phyloP scores from a whole-genome alignment of 2,797 vertebrate genomes.

The Galaxias olidus region DNA sequence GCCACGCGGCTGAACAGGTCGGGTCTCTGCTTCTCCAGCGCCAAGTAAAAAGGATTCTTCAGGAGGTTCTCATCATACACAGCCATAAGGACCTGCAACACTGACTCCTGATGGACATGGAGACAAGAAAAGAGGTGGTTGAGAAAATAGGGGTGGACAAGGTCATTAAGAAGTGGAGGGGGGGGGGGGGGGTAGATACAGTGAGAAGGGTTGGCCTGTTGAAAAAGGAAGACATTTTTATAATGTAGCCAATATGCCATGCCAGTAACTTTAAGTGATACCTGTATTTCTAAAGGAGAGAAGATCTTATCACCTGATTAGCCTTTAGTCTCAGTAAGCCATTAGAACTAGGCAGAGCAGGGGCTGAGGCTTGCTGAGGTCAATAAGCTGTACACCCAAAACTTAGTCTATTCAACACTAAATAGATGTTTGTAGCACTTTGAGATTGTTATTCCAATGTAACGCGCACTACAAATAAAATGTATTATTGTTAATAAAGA shows the following conservation, averaged over 20 bases:
- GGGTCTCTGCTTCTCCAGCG: conserved; percentile 87
- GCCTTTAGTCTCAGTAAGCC: too few species aligned
- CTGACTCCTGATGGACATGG: conserved; percentile 47
- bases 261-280: too few species aligned
- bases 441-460: too few species aligned
- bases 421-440: too few species aligned
- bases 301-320: too few species aligned
- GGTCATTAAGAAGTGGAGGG: background rate
- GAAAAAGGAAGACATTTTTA: background rate
- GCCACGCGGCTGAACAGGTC: conserved; percentile 88
- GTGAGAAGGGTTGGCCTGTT: too few species aligned
- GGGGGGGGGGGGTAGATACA: too few species aligned
- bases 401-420: background rate
- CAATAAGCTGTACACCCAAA: background rate
- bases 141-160: background rate
- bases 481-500: too few species aligned
- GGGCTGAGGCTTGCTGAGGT: background rate
- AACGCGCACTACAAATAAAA: too few species aligned
- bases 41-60: conserved; percentile 94
- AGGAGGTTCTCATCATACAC: conserved; percentile 97
- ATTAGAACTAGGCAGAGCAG: background rate
- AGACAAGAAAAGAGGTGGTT: conserved; percentile 1
- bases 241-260: background rate
- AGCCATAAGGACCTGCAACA: conserved; percentile 87
- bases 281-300: too few species aligned